Base-by-base conservation (phyloP, 2,113 vertebrate genomes). In the Eulacestoma nigropectus region DNA sequence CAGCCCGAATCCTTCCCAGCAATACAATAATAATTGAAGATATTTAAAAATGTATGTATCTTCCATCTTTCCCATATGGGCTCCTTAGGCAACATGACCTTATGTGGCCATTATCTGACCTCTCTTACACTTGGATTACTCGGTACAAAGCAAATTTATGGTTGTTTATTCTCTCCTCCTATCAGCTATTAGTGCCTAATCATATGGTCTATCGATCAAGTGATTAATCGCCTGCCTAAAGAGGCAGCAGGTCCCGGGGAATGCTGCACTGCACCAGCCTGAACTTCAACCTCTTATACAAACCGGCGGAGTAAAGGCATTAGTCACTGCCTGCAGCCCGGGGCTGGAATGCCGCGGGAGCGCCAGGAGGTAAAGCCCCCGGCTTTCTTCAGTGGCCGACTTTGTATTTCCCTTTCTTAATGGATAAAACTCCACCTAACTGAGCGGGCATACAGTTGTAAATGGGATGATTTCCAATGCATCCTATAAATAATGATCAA, bases 151-250 rank as follows among this genome's bases (percentile, higher is more conserved):
- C 97, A 96, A 96, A 98, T 98, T 97, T 98, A 98, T 97, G 96
- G 96, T 97, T 98, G 98, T 98, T 98, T 98, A 98, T 98, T 98
- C 98, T 98, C 97, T 97, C 95, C 97, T 98, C 97, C 98, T 98
- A 98, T 98, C 98, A 97, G 97, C 98, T 98, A 98, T 98, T 99
- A 98, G 98, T 97, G 97, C 97, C 98, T 98, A 98, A 99, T 98
- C 98, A 98, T 98, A 98, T 98, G 98, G 98, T 99, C 98, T 98
- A 98, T 98, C 97, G 98, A 98, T 98, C 98, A 98, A 98, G 98
- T 98, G 98, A 98, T 98, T 98, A 98, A 98, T 98, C 98, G 96
- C 98, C 98, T 98, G 98, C 98, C 97, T 98, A 97, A 97, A 98
- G 97, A 98, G 97, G 97, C 97, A 97, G 98, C 97, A 96, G 97